Conservation (phyloP, 23 tunicate genomes). For the Trididemnum clinides region DNA sequence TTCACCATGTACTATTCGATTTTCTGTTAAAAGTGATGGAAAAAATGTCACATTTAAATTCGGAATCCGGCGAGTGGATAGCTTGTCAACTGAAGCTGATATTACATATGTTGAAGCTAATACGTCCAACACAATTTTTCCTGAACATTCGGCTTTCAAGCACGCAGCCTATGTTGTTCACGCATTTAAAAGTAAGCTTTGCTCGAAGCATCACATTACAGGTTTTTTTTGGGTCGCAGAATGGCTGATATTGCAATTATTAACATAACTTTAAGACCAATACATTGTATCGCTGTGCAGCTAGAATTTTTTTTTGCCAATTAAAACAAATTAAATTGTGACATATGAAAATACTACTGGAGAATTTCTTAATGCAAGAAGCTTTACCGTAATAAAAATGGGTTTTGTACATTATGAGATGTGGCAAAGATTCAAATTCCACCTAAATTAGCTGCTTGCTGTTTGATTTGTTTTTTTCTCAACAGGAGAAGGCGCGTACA, state of each 20-base stretch:
- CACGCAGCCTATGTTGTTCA: not conserved
- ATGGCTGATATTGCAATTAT: too few species aligned
- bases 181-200: slow-evolving; percentile 27
- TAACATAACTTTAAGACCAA: too few species aligned
- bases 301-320: too few species aligned
- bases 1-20: slow-evolving; percentile 21
- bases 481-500: slow-evolving; percentile 52
- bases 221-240: too few species aligned
- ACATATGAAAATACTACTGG: not conserved
- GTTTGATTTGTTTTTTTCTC: too few species aligned
- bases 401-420: too few species aligned
- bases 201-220: too few species aligned
- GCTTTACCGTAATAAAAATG: too few species aligned
- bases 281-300: too few species aligned
- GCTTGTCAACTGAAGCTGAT: not conserved
- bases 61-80: not conserved
- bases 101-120: not conserved
- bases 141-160: not conserved
- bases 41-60: slow-evolving; percentile 26
- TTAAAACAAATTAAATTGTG: not conserved
- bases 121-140: not conserved
- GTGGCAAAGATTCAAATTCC: too few species aligned
- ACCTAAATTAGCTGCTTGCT: too few species aligned
- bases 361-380: too few species aligned
- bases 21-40: slow-evolving; percentile 40